Evolutionary conservation across 2,888 invertebrate genomes (phyloP), one percentile per base, ranked within the genome.

Genomic region (Argyresthia goedartella): DNA sequence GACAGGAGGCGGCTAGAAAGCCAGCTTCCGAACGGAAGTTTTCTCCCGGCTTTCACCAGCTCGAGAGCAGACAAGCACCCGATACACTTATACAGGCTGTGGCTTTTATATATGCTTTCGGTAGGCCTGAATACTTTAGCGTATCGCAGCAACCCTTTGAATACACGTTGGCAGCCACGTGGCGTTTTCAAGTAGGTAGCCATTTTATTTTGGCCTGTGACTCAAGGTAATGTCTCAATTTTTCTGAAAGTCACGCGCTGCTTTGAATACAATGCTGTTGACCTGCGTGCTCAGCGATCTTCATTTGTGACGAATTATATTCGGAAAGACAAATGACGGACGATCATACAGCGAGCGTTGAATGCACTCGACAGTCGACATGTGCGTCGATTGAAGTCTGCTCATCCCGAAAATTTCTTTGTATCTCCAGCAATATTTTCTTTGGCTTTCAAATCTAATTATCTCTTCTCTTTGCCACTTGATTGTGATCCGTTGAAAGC

Each of bases 11-110:
- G 73, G 80, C 81, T 50, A 16, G 81, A 81, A 84, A 84, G 82
- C 81, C 76, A 57, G 71, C 76, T 82, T 82, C 81, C 84, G 81
- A 68, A 79, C 72, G 73, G 75, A 76, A 76, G 81, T 84, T 84
- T 51, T 81, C 81, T 69, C 81, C 72, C 63, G 69, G 80, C 81
- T 85, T 85, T 85, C 84, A 76, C 82, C 79, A 62, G 68, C 66
- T 59, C 55, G 41, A 41, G 50, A 48, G 25, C 47, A 48, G 47
- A 58, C 60, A 56, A 59, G 60, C 62, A 61, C 59, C 63, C 56
- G 61, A 71, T 67, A 70, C 72, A 67, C 11, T 49, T 33, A 11
- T 39, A 9, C n/a, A 39, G 3, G 8, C 39, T 4, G 25, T 25
- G n/a, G n/a, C 25, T 25, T 25, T 4, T 25, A 25, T 4, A 25